Evolutionary conservation across 2,888 invertebrate species (phyloP).

Genomic region (Nebria salina): DNA sequence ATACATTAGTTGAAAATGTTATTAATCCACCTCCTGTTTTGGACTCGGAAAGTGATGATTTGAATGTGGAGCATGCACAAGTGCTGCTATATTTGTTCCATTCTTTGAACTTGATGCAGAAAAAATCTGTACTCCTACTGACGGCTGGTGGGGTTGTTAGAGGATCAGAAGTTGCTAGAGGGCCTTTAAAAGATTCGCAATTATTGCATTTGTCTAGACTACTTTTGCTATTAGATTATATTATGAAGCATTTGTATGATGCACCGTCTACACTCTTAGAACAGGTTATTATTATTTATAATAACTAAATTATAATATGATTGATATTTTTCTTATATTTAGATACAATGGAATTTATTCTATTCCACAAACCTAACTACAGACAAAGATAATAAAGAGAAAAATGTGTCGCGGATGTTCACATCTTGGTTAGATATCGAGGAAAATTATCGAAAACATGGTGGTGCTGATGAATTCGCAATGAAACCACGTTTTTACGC

Average conservation of each 20-base stretch:
- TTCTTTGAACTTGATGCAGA: slow-evolving; percentile 94
- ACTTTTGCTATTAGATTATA: slow-evolving; percentile 88
- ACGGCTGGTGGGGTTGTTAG: slow-evolving; percentile 80
- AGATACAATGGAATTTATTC: slow-evolving; percentile 84
- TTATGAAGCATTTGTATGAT: slow-evolving; percentile 95
- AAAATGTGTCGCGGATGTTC: slow-evolving; percentile 70
- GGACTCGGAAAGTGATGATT: slow-evolving; percentile 81
- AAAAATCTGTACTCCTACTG: slow-evolving; percentile 89
- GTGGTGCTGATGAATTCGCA: slow-evolving; percentile 70
- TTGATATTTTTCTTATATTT: slow-evolving; percentile 36
- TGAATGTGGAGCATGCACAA: slow-evolving; percentile 96
- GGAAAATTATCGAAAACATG: slow-evolving; percentile 74
- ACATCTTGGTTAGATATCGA: slow-evolving; percentile 81
- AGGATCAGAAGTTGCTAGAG: slow-evolving; percentile 72
- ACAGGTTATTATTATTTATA: slow-evolving; percentile 70
- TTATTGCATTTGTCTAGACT: slow-evolving; percentile 84
- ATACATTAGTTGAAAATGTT: slow-evolving; percentile 88
- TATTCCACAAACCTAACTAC: slow-evolving; percentile 71
- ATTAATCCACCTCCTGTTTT: slow-evolving; percentile 70
- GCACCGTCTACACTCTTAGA: slow-evolving; percentile 86
- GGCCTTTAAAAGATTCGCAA: slow-evolving; percentile 72
- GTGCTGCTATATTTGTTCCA: slow-evolving; percentile 93
- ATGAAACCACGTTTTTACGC: slow-evolving; percentile 94
- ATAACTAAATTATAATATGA: not conserved
- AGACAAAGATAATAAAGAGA: slow-evolving; percentile 69